Evolutionary conservation across 2,888 invertebrate genomes (phyloP).

Genomic region (Parochlus steinenii): DNA sequence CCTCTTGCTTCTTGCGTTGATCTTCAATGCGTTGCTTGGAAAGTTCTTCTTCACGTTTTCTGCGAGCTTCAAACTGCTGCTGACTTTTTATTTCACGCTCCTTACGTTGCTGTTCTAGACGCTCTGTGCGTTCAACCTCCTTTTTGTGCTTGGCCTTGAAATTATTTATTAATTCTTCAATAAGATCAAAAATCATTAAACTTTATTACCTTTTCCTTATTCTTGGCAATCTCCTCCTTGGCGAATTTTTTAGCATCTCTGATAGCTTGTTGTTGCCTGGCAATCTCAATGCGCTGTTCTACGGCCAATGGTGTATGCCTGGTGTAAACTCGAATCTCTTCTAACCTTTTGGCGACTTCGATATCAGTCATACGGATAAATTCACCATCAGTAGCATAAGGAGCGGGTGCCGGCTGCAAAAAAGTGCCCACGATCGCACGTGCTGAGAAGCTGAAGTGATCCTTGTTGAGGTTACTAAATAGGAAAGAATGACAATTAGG

Average conservation of each 20-base stretch:
- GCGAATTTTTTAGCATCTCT: constrained; percentile 60
- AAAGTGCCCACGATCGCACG: constrained; percentile 83
- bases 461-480: constrained; percentile 61
- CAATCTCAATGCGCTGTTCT: constrained; percentile 61
- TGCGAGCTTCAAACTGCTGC: constrained; percentile 62
- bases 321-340: constrained; percentile 47
- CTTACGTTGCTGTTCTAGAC: constrained; percentile 65
- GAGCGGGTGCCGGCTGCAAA: constrained; percentile 54
- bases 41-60: constrained; percentile 69
- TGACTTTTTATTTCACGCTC: constrained; percentile 70
- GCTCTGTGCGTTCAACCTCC: constrained; percentile 62
- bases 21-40: constrained; percentile 74
- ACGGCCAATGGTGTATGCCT: constrained; percentile 46
- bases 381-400: constrained; percentile 46
- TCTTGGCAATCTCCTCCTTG: constrained; percentile 40
- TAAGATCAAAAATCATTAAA: not conserved
- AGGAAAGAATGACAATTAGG: too few species aligned
- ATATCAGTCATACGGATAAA: constrained; percentile 61
- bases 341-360: constrained; percentile 60
- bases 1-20: constrained; percentile 73
- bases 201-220: constrained; percentile 34
- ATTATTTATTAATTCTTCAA: not conserved
- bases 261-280: constrained; percentile 51
- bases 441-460: constrained; percentile 87
- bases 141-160: constrained; percentile 28